Evolutionary conservation across 2,888 invertebrate species (phyloP).

Genomic region (Podotricha telesiphe): DNA sequence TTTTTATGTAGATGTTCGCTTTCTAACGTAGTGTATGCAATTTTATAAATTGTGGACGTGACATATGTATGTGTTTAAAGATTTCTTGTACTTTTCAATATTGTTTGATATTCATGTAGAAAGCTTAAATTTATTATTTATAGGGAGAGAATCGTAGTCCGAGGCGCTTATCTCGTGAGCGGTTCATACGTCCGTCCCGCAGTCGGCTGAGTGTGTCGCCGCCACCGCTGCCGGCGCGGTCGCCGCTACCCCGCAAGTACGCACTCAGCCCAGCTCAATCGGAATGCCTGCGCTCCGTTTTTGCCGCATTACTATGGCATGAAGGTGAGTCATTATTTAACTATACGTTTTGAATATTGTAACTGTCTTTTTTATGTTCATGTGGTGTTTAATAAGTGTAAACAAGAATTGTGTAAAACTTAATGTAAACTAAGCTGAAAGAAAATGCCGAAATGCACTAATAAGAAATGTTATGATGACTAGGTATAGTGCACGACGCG

Average conservation of each 20-base stretch:
- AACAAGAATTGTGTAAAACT: neutral
- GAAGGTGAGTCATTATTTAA: conserved; percentile 83
- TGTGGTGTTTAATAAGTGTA: no score
- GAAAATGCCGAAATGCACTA: neutral
- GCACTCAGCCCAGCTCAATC: conserved; percentile 96
- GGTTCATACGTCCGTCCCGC: conserved; percentile 56
- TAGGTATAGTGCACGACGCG: conserved; percentile 96
- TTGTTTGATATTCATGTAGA: neutral
- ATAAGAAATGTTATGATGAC: conserved; percentile 20
- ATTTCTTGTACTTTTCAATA: neutral
- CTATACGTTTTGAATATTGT: no score
- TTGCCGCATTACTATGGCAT: conserved; percentile 98
- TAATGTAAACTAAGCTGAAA: neutral
- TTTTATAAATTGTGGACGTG: neutral
- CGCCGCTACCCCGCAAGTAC: conserved; percentile 87
- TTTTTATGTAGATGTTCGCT: conserved; percentile 21
- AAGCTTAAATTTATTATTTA: neutral
- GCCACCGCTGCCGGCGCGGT: conserved; percentile 71
- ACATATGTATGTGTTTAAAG: neutral
- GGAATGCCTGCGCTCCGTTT: conserved; percentile 95
- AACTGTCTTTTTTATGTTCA: no score
- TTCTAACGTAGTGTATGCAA: neutral
- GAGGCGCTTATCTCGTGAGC: conserved; percentile 50
- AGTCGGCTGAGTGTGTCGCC: conserved; percentile 73
- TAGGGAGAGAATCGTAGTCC: conserved; percentile 48